Evolutionary conservation across 1,140 invertebrate genomes (phyloP), one percentile per base, ranked within the genome.

Genomic region (Ylistrum balloti): DNA sequence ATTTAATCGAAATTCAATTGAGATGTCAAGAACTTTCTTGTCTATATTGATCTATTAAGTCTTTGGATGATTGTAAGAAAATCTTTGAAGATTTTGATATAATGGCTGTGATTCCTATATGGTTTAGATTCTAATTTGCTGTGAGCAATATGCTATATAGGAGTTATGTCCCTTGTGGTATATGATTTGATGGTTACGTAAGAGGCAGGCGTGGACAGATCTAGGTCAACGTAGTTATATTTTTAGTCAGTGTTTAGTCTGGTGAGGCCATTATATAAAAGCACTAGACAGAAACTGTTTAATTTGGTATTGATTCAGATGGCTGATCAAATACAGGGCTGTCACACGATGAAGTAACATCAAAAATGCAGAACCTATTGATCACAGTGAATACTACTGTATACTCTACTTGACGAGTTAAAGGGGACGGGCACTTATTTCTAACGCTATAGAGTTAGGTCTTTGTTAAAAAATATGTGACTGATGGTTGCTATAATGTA

Each of bases 221-320:
- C 56, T 74, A 74, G 56, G 56, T 74, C 56, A 74, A 11, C 22
- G 56, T 28, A 74, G 56, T 74, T 74, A 28, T 74, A 74, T 74
- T 74, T 74, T 74, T 74, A 74, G 1, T 11, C 22, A 1, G n/a
- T 74, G 56, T 74, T 74, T 74, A 74, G 56, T 28, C 56, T 74
- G 56, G 56, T 5, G 15, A 3, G 5, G 5, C 56, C 22, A 74
- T 74, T 74, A 74, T 74, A n/a, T 28, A 74, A n/a, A 74, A 74
- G 56, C 56, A 74, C 56, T 74, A 74, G 56, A 74, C 56, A 74
- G 56, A 28, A 74, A 28, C 56, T 28, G 56, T 74, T 74, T 74
- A 74, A 74, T 74, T 74, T 74, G 56, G 22, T 74, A 74, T 74
- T 74, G 56, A 74, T 74, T 74, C 56, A 74, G 56, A 28, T 74